phyloP scores from a whole-genome alignment of 2,113 vertebrate genomes.

The Corydoras sp. region DNA sequence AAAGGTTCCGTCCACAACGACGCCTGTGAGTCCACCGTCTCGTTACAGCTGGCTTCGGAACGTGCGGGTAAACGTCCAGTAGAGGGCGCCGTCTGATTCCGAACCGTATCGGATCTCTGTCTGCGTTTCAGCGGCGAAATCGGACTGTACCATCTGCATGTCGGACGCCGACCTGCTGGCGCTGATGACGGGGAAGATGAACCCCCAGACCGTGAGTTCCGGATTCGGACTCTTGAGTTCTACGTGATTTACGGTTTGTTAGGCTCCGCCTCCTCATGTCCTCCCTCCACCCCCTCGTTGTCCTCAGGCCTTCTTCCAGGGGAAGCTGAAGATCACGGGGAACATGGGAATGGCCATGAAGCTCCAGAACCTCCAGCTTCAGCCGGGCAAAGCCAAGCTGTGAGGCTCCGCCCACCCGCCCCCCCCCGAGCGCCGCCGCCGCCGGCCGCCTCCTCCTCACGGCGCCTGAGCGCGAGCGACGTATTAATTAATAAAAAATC shows the following conservation, averaged over 20 bases:
- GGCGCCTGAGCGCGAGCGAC: too few relatives aligned
- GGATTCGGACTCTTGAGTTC: not conserved
- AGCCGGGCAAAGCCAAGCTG: conserved; percentile 86
- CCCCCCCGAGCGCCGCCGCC: too few relatives aligned
- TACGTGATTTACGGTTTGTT: too few relatives aligned
- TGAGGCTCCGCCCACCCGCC: conserved; percentile 50
- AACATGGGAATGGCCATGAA: conserved; percentile 97
- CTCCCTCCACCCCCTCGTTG: not conserved
- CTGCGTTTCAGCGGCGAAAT: conserved; percentile 74
- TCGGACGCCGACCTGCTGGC: conserved; percentile 78
- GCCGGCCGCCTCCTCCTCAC: too few relatives aligned
- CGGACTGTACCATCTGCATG: conserved; percentile 86
- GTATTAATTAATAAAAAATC: not conserved
- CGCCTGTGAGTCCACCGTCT: conserved; percentile 66
- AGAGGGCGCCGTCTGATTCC: not conserved
- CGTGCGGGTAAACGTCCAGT: not conserved
- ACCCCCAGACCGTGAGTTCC: conserved; percentile 86
- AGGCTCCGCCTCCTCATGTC: not conserved
- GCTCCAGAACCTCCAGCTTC: conserved; percentile 87
- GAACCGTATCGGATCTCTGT: conserved; percentile 3
- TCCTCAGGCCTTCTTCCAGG: conserved; percentile 89
- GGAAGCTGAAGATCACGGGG: conserved; percentile 91
- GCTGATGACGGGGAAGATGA: conserved; percentile 91
- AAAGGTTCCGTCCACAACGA: conserved; percentile 80
- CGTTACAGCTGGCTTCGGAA: not conserved